Evolutionary conservation across 2,113 vertebrate species (phyloP).

Genomic region (Zosterops hypoxanthus): DNA sequence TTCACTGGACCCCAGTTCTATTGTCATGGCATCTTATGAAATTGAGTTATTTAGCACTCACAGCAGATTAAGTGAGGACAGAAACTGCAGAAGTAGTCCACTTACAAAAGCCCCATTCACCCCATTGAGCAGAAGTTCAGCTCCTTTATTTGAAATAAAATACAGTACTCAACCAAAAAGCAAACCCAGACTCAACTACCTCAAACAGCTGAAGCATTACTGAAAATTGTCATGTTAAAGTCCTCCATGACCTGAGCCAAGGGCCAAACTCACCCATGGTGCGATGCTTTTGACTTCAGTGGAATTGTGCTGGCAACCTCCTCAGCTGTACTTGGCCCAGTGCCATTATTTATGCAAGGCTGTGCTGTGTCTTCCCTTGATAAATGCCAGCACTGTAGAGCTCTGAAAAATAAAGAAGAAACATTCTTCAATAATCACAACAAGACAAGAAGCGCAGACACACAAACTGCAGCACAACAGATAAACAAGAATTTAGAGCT

Average conservation of each 20-base stretch:
- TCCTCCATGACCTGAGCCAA: not conserved
- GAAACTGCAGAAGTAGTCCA: not conserved
- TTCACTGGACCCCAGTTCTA: not conserved
- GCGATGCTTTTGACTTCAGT: conserved; percentile 1
- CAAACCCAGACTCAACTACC: not conserved
- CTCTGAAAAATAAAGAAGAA: conserved; percentile 3
- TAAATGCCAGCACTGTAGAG: conserved; percentile 33
- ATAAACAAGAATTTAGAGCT: conserved; percentile 52
- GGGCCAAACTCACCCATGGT: not conserved
- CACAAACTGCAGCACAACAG: conserved; percentile 6
- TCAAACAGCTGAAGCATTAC: not conserved
- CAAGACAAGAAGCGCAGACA: not conserved
- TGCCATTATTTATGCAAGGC: conserved; percentile 41
- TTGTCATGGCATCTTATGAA: not conserved
- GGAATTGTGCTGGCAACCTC: conserved; percentile 27
- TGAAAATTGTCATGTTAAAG: not conserved
- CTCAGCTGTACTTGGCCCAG: conserved; percentile 8
- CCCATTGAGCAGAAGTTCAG: not conserved
- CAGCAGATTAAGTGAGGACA: not conserved
- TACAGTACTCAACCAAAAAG: not conserved
- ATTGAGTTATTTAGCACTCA: not conserved
- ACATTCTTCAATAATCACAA: conserved; percentile 28
- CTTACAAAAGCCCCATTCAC: not conserved
- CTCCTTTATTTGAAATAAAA: not conserved
- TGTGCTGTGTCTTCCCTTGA: conserved; percentile 41